phyloP scores from a whole-genome alignment of 1,140 invertebrate genomes.

The Pseudomyrmex flavicornis region DNA sequence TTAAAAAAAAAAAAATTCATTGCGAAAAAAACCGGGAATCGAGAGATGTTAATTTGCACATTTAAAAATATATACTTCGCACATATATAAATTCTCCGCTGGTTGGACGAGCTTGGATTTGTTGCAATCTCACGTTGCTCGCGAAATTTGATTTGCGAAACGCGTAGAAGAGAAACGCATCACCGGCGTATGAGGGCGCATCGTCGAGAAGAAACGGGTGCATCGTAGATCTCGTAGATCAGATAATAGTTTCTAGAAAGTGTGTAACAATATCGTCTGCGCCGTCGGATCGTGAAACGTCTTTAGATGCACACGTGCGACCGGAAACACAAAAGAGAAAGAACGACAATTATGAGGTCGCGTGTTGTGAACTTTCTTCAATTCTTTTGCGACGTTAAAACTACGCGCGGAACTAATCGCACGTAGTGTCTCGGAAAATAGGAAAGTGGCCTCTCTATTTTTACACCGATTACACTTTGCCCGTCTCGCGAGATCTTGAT shows the following conservation, averaged over 20 bases:
- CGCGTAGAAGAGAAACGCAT: conserved; percentile 28
- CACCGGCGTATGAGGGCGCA: conserved; percentile 8
- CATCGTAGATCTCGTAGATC: conserved; percentile 22
- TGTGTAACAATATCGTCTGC: conserved; percentile 34
- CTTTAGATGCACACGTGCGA: conserved; percentile 17
- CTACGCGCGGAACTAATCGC: not conserved
- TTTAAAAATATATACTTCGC: no score
- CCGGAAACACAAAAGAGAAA: conserved; percentile 19
- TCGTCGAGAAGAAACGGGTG: conserved; percentile 21
- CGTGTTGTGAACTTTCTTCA: conserved; percentile 25
- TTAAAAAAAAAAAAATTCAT: no score
- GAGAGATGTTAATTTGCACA: no score
- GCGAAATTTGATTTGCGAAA: not conserved
- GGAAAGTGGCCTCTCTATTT: not conserved
- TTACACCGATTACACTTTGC: not conserved
- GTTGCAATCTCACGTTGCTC: not conserved
- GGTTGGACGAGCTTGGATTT: not conserved
- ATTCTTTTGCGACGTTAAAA: not conserved
- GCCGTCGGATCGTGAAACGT: conserved; percentile 16
- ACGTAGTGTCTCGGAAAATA: not conserved
- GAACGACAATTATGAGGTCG: conserved; percentile 29
- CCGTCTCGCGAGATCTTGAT: no score
- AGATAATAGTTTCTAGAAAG: conserved; percentile 49
- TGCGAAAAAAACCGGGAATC: no score
- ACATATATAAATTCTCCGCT: no score